phyloP scores from a whole-genome alignment of 2,888 invertebrate genomes.

The Rapana venosa region DNA sequence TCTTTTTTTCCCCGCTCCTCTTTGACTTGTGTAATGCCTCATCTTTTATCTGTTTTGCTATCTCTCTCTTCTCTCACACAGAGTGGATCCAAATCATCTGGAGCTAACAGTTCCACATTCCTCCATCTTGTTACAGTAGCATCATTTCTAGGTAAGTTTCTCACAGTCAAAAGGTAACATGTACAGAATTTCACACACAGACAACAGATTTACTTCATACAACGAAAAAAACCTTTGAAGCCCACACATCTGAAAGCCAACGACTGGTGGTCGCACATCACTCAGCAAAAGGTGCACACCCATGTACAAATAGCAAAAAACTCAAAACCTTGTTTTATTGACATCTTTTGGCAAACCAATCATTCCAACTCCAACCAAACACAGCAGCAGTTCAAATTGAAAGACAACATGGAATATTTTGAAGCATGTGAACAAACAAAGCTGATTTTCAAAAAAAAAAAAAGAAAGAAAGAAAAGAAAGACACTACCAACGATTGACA shows the following conservation, averaged over 20 bases:
- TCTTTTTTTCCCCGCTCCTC: too few relatives aligned
- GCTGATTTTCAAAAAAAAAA: neutral
- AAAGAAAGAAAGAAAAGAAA: neutral
- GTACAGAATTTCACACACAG: too few relatives aligned
- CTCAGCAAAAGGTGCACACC: neutral
- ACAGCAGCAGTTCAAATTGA: conserved; percentile 16
- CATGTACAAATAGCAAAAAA: neutral
- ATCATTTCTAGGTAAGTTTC: too few relatives aligned
- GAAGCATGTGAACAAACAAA: neutral
- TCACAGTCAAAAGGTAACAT: too few relatives aligned
- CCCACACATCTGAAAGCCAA: neutral
- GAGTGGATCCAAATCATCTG: too few relatives aligned
- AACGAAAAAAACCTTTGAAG: neutral
- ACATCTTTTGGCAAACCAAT: neutral
- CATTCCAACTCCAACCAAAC: neutral
- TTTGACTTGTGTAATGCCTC: too few relatives aligned
- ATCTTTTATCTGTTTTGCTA: too few relatives aligned
- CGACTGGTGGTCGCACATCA: neutral
- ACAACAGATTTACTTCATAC: conserved; percentile 1
- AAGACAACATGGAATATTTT: neutral
- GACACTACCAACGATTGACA: neutral
- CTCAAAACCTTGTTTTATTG: neutral
- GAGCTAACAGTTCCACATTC: too few relatives aligned
- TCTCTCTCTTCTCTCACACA: too few relatives aligned
- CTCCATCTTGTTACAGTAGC: too few relatives aligned